phyloP scores from a whole-genome alignment of 2,113 vertebrate genomes.

The Bufo bufo region DNA sequence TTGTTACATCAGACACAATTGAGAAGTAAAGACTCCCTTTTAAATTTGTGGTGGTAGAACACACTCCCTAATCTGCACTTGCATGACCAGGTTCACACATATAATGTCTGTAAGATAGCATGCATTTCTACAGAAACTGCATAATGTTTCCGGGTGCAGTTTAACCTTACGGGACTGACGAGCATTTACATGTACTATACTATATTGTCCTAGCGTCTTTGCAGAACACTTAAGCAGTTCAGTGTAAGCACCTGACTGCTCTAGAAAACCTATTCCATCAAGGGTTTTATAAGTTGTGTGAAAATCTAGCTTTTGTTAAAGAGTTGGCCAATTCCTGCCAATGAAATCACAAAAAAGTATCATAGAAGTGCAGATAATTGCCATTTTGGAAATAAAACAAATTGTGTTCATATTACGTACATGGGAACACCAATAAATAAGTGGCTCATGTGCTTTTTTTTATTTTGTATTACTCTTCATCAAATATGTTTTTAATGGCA shows the following conservation, averaged over 20 bases:
- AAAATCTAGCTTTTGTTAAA: neutral
- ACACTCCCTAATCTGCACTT: constrained; percentile 72
- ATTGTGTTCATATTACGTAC: constrained; percentile 6
- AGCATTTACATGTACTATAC: constrained; percentile 58
- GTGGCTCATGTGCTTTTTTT: constrained; percentile 6
- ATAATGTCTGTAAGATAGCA: constrained; percentile 78
- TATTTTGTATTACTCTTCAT: neutral
- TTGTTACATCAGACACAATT: constrained; percentile 68
- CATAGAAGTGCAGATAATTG: neutral
- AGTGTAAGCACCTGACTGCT: neutral
- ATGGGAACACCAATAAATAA: constrained; percentile 22
- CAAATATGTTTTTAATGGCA: neutral
- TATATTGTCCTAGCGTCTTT: constrained; percentile 7
- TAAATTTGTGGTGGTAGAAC: constrained; percentile 66
- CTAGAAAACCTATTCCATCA: constrained; percentile 8
- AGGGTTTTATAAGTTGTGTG: constrained; percentile 2
- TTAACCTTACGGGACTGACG: constrained; percentile 68
- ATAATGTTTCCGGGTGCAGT: constrained; percentile 70
- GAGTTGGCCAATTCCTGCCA: neutral
- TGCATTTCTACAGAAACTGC: constrained; percentile 74
- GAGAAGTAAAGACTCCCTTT: constrained; percentile 65
- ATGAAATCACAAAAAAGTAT: neutral
- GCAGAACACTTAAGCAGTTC: constrained; percentile 14
- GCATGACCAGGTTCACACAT: constrained; percentile 78
- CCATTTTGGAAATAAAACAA: constrained; percentile 6